These are phyloP conservation scores for Rachycentron canadum DNA, from an alignment of 2,797 vertebrate species.

Conservation along the genomic window DNA sequence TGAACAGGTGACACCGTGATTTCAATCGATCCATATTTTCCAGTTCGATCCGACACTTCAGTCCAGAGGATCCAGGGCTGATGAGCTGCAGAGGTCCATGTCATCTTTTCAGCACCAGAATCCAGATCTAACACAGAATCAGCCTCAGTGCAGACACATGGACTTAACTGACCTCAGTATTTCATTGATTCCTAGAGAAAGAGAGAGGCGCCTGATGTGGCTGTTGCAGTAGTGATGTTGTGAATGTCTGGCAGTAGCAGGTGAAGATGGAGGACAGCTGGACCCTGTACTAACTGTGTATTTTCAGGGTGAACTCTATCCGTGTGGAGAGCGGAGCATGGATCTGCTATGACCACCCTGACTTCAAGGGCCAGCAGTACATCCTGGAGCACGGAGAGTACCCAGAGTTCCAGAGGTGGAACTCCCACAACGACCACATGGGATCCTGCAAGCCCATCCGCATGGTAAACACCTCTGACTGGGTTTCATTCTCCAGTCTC, in stretches of 20 bases:
- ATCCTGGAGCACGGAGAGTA: slow-evolving; percentile 92
- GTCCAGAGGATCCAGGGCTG: not conserved
- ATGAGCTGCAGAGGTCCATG: not conserved
- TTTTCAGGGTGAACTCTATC: slow-evolving; percentile 89
- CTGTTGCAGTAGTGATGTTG: no score
- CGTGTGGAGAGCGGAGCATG: slow-evolving; percentile 91
- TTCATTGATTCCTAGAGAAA: no score
- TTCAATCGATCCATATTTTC: not conserved
- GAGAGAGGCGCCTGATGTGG: no score
- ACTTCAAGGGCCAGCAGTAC: slow-evolving; percentile 93
- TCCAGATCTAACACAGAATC: no score
- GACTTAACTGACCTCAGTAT: no score
- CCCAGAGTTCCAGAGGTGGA: slow-evolving; percentile 92
- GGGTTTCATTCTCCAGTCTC: no score
- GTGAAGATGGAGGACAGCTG: no score
- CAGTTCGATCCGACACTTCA: no score
- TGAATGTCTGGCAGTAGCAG: no score
- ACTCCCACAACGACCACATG: slow-evolving; percentile 92
- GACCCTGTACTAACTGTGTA: not conserved
- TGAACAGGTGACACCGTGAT: slow-evolving; percentile 80
- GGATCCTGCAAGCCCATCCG: slow-evolving; percentile 92
- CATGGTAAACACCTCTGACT: slow-evolving; percentile 84
- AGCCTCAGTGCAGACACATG: no score
- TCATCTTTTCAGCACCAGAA: no score
- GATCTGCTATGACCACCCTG: slow-evolving; percentile 91